phyloP scores from a whole-genome alignment of 2,888 invertebrate genomes.

The Tenthredo livida region DNA sequence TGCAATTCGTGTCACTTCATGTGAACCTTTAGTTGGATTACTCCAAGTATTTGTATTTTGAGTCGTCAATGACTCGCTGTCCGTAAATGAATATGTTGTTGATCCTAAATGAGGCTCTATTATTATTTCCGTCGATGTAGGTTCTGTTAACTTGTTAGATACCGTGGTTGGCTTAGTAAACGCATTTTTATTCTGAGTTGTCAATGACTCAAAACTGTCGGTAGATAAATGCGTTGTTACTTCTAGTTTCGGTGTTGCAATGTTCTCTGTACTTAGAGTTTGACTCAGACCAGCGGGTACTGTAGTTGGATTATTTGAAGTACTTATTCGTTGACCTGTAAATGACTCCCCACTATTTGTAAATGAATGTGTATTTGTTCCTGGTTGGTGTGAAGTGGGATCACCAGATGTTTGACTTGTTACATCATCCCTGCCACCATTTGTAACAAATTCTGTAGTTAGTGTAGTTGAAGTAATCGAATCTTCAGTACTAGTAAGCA shows the following conservation, averaged over 20 bases:
- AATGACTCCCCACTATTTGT: neutral
- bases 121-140: neutral
- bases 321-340: constrained; percentile 28
- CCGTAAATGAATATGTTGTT: neutral
- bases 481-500: neutral
- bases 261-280: constrained; percentile 11
- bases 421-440: neutral
- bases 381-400: constrained; percentile 55
- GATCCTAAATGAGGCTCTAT: neutral
- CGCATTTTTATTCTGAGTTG: neutral
- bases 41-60: neutral
- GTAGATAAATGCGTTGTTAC: neutral
- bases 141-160: neutral
- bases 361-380: constrained; percentile 56
- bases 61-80: neutral
- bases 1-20: neutral
- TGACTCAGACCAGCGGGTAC: neutral
- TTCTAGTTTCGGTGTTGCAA: neutral
- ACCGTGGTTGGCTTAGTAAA: neutral
- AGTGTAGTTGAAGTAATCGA: constrained; percentile 34
- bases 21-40: neutral
- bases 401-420: neutral
- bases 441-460: neutral
- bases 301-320: constrained; percentile 10
- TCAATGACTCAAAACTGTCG: neutral